Percentiles rank a stretch among this genome's conserved stretches.
phyloP scores from a whole-genome alignment of 2,797 vertebrate species.

The Sarcoramphus papa region DNA sequence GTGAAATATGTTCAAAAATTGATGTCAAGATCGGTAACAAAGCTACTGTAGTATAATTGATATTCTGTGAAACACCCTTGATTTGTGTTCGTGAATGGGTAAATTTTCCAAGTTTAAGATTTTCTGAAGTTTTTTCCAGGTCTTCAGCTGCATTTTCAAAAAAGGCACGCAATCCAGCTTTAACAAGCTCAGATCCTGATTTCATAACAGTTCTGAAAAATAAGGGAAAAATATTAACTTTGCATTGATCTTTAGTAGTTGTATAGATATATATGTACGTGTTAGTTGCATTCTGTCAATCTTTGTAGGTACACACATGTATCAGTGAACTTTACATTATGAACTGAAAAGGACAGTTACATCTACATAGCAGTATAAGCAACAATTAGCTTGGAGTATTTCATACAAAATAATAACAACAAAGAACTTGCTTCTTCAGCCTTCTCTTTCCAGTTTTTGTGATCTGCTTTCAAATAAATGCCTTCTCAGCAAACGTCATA shows the following conservation, averaged over 20 bases:
- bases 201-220: constrained; percentile 94
- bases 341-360: not conserved
- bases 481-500: not conserved
- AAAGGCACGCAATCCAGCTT: constrained; percentile 89
- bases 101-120: constrained; percentile 96
- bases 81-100: constrained; percentile 97
- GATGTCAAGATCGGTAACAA: constrained; percentile 95
- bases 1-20: constrained; percentile 94
- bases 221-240: not conserved
- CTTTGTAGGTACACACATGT: not conserved
- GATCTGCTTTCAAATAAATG: not conserved
- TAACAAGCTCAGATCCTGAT: constrained; percentile 91
- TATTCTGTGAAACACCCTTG: constrained; percentile 98
- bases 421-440: not conserved
- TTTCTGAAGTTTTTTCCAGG: constrained; percentile 92
- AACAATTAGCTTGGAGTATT: not conserved
- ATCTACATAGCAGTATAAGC: not conserved
- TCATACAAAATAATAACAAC: not conserved
- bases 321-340: not conserved
- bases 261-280: not conserved
- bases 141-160: constrained; percentile 98
- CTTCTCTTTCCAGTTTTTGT: not conserved
- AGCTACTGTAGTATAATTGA: constrained; percentile 96
- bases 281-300: not conserved
- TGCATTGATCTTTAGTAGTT: not conserved